These are phyloP conservation scores for Grus americana DNA, from an alignment of 2,113 vertebrate genomes.

Conservation along the genomic window DNA sequence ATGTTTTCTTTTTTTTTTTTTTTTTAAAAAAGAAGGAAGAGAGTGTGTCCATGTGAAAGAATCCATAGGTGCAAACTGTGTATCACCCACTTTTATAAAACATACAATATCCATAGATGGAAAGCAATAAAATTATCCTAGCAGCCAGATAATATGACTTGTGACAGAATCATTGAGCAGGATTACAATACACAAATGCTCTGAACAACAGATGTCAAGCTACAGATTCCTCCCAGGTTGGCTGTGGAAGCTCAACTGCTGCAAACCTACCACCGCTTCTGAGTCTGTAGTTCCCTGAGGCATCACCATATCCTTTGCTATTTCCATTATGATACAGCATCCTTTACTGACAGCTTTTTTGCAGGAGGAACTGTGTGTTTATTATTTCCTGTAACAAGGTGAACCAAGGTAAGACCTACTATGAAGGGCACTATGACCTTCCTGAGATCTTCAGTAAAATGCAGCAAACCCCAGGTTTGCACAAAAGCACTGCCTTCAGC, in stretches of 20 bases:
- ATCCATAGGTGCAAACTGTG: not conserved
- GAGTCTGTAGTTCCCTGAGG: not conserved
- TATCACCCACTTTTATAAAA: not conserved
- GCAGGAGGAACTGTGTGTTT: not conserved
- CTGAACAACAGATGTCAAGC: not conserved
- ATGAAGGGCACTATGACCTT: not conserved
- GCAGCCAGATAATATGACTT: not conserved
- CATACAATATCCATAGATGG: not conserved
- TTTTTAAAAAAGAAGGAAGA: not conserved
- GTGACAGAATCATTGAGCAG: not conserved
- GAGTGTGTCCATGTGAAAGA: not conserved
- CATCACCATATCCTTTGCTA: not conserved
- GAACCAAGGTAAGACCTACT: not conserved
- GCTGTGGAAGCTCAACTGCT: not conserved
- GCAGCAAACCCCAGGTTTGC: not conserved
- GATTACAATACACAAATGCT: not conserved
- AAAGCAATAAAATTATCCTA: not conserved
- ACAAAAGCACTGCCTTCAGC: not conserved
- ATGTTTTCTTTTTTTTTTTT: not conserved
- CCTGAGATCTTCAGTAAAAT: not conserved
- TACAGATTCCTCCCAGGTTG: not conserved
- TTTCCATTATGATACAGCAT: not conserved
- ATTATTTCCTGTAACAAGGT: not conserved
- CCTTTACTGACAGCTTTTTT: not conserved
- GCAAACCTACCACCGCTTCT: not conserved